Base-by-base conservation (phyloP, 2,888 invertebrate genomes). In the Oscheius sp. region DNA sequence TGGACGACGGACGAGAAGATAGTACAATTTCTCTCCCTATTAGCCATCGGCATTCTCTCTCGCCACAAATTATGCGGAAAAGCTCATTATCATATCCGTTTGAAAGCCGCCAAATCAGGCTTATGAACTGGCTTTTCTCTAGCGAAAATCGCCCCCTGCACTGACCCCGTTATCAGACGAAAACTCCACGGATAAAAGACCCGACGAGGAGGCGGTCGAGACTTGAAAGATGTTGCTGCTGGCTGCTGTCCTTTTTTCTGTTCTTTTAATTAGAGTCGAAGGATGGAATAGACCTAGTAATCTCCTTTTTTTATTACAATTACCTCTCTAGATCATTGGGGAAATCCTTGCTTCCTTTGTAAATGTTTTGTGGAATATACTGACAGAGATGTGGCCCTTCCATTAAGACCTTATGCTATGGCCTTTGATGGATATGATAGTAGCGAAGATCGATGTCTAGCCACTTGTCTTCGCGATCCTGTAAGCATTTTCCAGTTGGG, bases 321-420 rank as follows among this genome's bases (percentile, higher is more conserved):
- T 17, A 2, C 20, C 2, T 20, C 9, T 38, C 26, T 22, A 78
- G 80, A 76, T 49, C 84, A 84, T 54, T 84, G 82, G 65, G 84
- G 84, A 6, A 74, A 78, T 54, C 80, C 81, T 8, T 85, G 85
- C 64, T 74, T 73, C 38, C 68, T 85, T 2, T 85, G 85, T 70
- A 75, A 76, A 33, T 85, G 85, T 67, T 85, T 85, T 65, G 77
- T 86, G 24, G 74, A 83, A 28, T 85, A 85, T 61, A 74, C 80
- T 6, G 85, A 85, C 61, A 67, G 85, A 12, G 85, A 85, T 54
- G 74, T 85, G 28, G 75, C 73, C 6, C 67, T 82, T 1, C 78
- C 80, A 20, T 47, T 71, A 20, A 68, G 74, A 45, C 85, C 85
- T 2, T 84, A 83, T 66, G 79, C 81, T 14, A 75, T 83, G 71